These are phyloP conservation scores for Coecobrya sp. DNA, from an alignment of 2,888 invertebrate species.

Conservation along the genomic window DNA sequence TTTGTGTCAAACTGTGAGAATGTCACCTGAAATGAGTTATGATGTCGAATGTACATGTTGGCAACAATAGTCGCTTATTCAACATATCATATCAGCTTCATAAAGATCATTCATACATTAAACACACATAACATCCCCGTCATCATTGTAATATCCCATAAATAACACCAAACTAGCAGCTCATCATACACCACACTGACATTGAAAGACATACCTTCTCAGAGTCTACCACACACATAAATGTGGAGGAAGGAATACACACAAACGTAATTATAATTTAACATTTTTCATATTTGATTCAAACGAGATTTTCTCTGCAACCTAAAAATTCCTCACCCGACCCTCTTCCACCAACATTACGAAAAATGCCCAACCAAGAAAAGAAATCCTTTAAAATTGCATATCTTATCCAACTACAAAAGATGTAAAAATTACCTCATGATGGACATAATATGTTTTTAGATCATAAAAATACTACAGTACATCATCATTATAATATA, in stretches of 20 bases:
- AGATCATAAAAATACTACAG: neutral
- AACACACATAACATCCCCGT: conserved; percentile 69
- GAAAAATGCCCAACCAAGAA: neutral
- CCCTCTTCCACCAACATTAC: neutral
- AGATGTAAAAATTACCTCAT: neutral
- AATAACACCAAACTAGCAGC: conserved; percentile 64
- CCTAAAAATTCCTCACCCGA: conserved; percentile 34
- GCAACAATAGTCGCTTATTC: conserved; percentile 44
- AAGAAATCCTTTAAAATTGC: neutral
- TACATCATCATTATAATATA: neutral
- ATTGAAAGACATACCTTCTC: conserved; percentile 47
- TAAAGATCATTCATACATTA: conserved; percentile 68
- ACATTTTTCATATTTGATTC: conserved; percentile 35
- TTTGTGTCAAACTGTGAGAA: conserved; percentile 73
- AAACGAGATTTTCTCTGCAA: neutral
- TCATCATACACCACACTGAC: conserved; percentile 50
- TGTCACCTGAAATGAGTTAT: conserved; percentile 75
- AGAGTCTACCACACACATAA: conserved; percentile 55
- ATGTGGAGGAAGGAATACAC: neutral
- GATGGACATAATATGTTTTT: neutral
- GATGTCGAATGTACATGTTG: conserved; percentile 71
- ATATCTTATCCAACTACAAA: neutral
- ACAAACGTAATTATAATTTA: conserved; percentile 12
- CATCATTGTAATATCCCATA: conserved; percentile 77
- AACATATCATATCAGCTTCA: conserved; percentile 40